Conservation (phyloP, 2,888 invertebrate species). For the Eustalomyia histrio region DNA sequence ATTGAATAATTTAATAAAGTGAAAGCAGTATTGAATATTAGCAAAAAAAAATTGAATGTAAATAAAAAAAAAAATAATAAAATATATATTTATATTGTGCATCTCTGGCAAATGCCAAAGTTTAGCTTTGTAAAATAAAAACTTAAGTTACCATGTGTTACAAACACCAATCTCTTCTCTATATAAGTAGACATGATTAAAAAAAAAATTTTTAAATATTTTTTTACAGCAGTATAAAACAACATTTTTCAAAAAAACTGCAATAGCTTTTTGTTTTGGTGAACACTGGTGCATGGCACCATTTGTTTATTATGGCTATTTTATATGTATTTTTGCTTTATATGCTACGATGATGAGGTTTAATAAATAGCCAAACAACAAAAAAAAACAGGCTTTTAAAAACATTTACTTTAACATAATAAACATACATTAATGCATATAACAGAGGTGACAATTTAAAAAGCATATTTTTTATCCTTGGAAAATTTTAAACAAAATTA, state of each 20-base stretch:
- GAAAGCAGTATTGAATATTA: constrained; percentile 54
- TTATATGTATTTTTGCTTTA: constrained; percentile 24
- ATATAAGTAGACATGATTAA: constrained; percentile 49
- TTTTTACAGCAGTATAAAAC: constrained; percentile 55
- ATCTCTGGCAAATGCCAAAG: constrained; percentile 61
- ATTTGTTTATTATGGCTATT: constrained; percentile 39
- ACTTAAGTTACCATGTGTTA: constrained; percentile 25
- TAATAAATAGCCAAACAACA: constrained; percentile 38
- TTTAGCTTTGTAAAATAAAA: constrained; percentile 42
- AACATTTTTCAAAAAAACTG: constrained; percentile 32
- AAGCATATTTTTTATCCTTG: no score
- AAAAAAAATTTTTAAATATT: constrained; percentile 57
- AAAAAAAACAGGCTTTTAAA: constrained; percentile 11
- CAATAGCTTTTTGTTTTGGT: constrained; percentile 52
- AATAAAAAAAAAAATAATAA: constrained; percentile 37
- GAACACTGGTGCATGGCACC: constrained; percentile 66
- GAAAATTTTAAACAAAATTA: no score
- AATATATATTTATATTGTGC: constrained; percentile 12
- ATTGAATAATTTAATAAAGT: constrained; percentile 47
- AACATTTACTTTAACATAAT: constrained; percentile 7
- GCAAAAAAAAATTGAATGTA: constrained; percentile 1
- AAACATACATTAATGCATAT: neutral
- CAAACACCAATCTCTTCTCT: constrained; percentile 45
- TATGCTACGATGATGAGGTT: constrained; percentile 41
- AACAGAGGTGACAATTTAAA: neutral